Evolutionary conservation across 2,113 vertebrate genomes (phyloP), one percentile per base, ranked within the genome.

Genomic region (Ciconia stormi): DNA sequence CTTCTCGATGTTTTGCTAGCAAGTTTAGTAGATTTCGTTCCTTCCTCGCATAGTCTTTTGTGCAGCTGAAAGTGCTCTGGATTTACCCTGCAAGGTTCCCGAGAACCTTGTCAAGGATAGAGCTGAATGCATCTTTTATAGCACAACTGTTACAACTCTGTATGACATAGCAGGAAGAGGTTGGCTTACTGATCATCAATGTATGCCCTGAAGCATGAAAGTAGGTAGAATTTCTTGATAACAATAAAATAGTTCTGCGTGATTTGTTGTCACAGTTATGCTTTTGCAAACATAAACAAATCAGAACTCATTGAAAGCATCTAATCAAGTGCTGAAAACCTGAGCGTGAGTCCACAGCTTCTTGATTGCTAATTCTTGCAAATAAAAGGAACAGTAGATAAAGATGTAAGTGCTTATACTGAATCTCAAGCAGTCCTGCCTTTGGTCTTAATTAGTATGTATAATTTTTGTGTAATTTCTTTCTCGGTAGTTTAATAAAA

Each of bases 251-350:
- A 81, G 20, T 47, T 78, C 46, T 87, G 27, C 0, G 0, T 71
- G 26, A 32, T 83, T 92, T 96, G 61, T 93, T 97, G 94, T 63
- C 79, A 72, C 21, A 34, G 26, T 70, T 56, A 53, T 7, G 46
- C 49, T 86, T 93, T 58, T 46, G 36, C 42, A 90, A 89, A 79
- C 23, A 66, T 30, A 92, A 97, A 92, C 78, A 90, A 94, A 96
- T 91, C 44, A 87, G 47, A 87, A 78, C 56, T 82, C 30, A 46
- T 7, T 79, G 85, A 42, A 84, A 95, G 34, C 38, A 67, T 71
- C 70, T 87, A 81, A 92, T 90, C 63, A 87, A 30, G 13, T 46
- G 53, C 22, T 77, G 78, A 50, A 56, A 73, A 78, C 44, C 20
- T 34, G 32, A 50, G n/a, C 34, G 8, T 21, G 38, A 89, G 49